phyloP scores from a whole-genome alignment of 2,797 vertebrate species.

The Myiotriccus ornatus region DNA sequence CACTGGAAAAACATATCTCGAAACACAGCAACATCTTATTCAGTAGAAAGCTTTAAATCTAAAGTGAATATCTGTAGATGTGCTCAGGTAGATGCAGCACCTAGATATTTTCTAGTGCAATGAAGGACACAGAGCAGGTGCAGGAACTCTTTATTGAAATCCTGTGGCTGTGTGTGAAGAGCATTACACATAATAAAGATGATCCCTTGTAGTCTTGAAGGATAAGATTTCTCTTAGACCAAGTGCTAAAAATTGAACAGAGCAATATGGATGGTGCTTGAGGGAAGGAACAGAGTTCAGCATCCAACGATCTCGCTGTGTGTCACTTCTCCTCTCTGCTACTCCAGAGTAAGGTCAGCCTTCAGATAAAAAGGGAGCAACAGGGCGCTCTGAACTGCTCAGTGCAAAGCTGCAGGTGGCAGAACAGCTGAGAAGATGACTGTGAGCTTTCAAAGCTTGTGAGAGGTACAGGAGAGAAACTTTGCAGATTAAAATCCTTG shows the following conservation, averaged over 20 bases:
- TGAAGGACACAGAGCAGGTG: neutral
- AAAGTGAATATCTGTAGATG: neutral
- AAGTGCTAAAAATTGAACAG: neutral
- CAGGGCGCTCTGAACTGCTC: neutral
- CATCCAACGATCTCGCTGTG: accelerated
- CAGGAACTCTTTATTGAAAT: neutral
- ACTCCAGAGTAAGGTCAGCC: neutral
- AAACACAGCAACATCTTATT: neutral
- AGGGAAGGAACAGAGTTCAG: neutral
- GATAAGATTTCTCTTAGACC: neutral
- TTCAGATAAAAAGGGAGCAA: neutral
- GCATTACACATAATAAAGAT: neutral
- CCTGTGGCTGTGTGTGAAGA: neutral
- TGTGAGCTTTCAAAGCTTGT: neutral
- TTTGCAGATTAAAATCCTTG: neutral
- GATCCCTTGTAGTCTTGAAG: neutral
- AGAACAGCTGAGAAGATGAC: neutral
- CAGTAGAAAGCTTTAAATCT: neutral
- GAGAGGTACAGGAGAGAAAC: neutral
- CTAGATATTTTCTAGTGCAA: neutral
- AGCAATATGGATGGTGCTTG: neutral
- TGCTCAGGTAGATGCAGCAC: too few species aligned
- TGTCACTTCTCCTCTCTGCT: neutral
- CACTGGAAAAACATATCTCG: neutral
- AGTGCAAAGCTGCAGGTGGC: neutral